phyloP scores from a whole-genome alignment of 1,140 invertebrate genomes.

The Lepidurus apus region DNA sequence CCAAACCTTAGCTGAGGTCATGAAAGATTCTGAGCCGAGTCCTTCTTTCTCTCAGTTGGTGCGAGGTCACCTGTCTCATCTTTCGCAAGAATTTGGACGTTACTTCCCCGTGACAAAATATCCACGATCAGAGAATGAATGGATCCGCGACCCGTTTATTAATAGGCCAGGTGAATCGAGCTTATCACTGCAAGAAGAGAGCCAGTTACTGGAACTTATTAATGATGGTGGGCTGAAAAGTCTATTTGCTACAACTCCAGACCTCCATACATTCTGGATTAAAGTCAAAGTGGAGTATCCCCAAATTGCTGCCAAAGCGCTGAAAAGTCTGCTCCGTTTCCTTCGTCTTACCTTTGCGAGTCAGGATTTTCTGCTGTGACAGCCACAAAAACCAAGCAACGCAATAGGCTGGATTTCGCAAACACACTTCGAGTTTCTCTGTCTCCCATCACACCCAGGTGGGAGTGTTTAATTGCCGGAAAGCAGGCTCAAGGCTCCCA shows the following conservation, averaged over 20 bases:
- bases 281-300: neutral
- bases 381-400: too few species aligned
- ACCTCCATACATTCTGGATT: neutral
- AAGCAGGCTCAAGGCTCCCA: too few species aligned
- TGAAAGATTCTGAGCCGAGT: too few species aligned
- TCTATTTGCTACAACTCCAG: neutral
- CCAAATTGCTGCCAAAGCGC: neutral
- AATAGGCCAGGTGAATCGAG: neutral
- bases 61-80: neutral
- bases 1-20: neutral
- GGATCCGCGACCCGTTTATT: neutral
- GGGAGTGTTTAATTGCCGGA: too few species aligned
- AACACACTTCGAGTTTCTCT: too few species aligned
- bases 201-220: neutral
- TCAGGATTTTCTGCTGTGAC: neutral
- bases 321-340: neutral
- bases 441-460: too few species aligned
- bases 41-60: neutral
- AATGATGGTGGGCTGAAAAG: neutral
- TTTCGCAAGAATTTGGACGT: neutral
- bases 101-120: neutral
- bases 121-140: neutral
- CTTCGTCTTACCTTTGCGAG: neutral
- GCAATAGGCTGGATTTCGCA: too few species aligned
- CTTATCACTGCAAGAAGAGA: neutral